phyloP scores from a whole-genome alignment of 53 echinoderm and acorn worm genomes.

The Stichopus horrens region DNA sequence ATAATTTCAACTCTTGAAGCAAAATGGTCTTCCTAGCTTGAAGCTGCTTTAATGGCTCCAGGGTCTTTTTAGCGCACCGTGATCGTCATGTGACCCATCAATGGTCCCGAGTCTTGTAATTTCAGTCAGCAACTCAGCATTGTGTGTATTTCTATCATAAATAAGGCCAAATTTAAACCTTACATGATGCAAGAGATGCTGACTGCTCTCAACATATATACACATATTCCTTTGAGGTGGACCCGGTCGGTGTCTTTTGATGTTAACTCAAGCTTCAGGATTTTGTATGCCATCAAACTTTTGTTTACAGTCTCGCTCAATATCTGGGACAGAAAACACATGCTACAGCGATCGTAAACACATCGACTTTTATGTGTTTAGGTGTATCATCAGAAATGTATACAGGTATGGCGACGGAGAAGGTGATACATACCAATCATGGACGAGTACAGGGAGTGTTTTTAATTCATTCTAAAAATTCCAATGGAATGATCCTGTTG shows the following conservation, averaged over 20 bases:
- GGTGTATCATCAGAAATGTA: constrained; percentile 3
- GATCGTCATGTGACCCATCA: neutral
- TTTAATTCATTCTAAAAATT: neutral
- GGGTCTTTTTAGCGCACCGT: neutral
- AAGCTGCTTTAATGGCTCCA: neutral
- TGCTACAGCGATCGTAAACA: constrained; percentile 18
- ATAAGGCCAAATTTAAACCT: neutral
- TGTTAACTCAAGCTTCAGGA: neutral
- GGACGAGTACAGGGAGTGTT: neutral
- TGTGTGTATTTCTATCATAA: constrained; percentile 41
- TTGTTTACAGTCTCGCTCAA: neutral
- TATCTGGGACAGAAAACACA: constrained; percentile 41
- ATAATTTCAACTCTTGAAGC: no score
- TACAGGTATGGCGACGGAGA: neutral
- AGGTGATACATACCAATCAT: neutral
- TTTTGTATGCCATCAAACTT: constrained; percentile 8
- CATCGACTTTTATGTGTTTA: constrained; percentile 37
- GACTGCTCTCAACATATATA: neutral
- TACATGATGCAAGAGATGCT: neutral
- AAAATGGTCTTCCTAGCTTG: no score
- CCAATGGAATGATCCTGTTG: neutral
- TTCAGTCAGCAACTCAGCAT: neutral
- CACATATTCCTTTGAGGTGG: neutral
- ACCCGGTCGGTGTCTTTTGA: constrained; percentile 13
- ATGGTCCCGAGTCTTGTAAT: neutral